phyloP scores from a whole-genome alignment of 2,113 vertebrate genomes.

The Deroptyus accipitrinus region DNA sequence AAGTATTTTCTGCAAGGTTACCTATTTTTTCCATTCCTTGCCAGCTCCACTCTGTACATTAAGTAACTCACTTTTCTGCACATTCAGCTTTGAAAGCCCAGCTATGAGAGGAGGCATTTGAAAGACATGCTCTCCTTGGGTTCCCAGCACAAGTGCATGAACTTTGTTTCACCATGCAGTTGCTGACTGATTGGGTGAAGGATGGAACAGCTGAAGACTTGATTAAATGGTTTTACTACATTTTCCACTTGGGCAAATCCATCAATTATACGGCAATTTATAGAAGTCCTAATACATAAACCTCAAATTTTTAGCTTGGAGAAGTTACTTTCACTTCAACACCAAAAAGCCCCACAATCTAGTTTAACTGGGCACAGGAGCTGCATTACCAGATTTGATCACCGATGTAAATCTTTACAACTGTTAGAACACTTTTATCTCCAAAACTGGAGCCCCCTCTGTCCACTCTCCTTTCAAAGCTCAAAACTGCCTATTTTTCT shows the following conservation, averaged over 20 bases:
- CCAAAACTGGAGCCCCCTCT: background rate
- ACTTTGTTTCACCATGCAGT: background rate
- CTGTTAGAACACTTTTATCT: background rate
- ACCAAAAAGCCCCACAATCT: background rate
- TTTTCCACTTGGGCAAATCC: background rate
- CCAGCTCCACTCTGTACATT: background rate
- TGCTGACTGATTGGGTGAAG: background rate
- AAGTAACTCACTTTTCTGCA: background rate
- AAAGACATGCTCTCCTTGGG: background rate
- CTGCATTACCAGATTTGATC: background rate
- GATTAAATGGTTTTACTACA: conserved; percentile 16
- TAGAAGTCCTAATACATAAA: background rate
- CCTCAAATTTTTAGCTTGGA: background rate
- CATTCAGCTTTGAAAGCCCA: background rate
- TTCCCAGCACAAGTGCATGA: background rate
- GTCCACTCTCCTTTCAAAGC: background rate
- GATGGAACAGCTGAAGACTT: conserved; percentile 5
- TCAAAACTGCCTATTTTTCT: background rate
- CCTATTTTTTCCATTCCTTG: background rate
- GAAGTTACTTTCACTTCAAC: background rate
- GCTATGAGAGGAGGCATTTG: background rate
- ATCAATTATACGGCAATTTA: background rate
- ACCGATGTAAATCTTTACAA: background rate
- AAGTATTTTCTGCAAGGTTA: background rate
- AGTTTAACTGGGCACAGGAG: background rate